Percentiles rank a stretch among this genome's conserved stretches.
Conservation (phyloP, 2,888 invertebrate genomes). For the Hoplodrina ambigua region DNA sequence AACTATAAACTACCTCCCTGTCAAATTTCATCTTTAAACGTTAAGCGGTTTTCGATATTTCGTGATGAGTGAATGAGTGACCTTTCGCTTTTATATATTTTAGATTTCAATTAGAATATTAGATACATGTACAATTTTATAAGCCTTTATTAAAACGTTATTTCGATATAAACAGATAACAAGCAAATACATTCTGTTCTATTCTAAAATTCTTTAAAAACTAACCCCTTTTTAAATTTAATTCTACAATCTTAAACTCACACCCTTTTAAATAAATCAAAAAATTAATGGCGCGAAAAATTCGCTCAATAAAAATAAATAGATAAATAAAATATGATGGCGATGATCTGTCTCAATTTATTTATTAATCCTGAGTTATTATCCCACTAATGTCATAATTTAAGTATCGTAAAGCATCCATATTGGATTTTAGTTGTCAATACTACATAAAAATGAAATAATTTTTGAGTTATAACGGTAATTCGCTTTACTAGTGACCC, state of each 20-base stretch:
- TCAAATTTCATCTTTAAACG: too few relatives aligned
- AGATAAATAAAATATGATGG: slow-evolving; percentile 57
- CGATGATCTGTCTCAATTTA: slow-evolving; percentile 43
- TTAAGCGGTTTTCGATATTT: too few relatives aligned
- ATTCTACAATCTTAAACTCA: slow-evolving; percentile 3
- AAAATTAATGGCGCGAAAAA: slow-evolving; percentile 62
- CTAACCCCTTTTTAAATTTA: slow-evolving; percentile 9
- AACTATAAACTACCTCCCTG: too few relatives aligned
- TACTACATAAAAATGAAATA: background rate
- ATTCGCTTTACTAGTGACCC: too few relatives aligned
- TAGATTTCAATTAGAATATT: too few relatives aligned
- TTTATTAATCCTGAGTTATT: slow-evolving; percentile 65
- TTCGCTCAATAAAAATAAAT: slow-evolving; percentile 65
- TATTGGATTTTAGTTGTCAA: background rate
- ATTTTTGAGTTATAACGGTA: slow-evolving; percentile 4
- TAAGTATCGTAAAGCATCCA: slow-evolving; percentile 62
- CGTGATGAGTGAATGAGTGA: too few relatives aligned
- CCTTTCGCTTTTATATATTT: too few relatives aligned
- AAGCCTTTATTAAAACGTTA: too few relatives aligned
- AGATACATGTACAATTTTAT: too few relatives aligned
- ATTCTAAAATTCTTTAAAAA: background rate
- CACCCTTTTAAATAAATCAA: slow-evolving; percentile 63
- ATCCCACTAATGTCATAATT: slow-evolving; percentile 64
- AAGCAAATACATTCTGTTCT: background rate
- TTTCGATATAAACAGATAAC: too few relatives aligned